phyloP scores from a whole-genome alignment of 1,140 invertebrate species.

The Drosophila bocqueti region DNA sequence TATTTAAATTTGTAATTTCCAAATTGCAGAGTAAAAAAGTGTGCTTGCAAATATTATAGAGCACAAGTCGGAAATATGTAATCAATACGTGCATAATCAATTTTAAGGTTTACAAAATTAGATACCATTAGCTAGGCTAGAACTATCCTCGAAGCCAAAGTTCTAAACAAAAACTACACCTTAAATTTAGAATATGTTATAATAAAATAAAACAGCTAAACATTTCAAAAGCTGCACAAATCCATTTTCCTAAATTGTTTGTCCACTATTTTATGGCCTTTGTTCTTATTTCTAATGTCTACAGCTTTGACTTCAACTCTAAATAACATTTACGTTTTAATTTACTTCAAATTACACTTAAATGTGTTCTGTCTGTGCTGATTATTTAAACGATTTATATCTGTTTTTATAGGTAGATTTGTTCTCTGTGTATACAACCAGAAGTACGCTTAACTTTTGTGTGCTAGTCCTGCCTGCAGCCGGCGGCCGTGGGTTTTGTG shows the following conservation, averaged over 20 bases:
- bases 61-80: no score
- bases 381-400: no score
- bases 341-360: neutral
- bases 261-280: neutral
- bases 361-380: neutral
- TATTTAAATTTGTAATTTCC: neutral
- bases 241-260: no score
- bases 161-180: no score
- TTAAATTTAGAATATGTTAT: neutral
- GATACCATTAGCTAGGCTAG: no score
- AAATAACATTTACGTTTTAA: neutral
- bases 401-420: neutral
- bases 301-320: no score
- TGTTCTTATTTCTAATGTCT: neutral
- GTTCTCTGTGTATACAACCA: constrained; percentile 5
- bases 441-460: constrained; percentile 59
- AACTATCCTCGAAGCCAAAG: no score
- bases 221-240: neutral
- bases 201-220: no score
- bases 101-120: no score
- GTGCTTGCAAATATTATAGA: no score
- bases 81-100: no score
- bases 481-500: constrained; percentile 31
- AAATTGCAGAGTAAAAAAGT: neutral
- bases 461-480: constrained; percentile 34